phyloP scores from a whole-genome alignment of 2,888 invertebrate genomes.

The Phalera bucephala region DNA sequence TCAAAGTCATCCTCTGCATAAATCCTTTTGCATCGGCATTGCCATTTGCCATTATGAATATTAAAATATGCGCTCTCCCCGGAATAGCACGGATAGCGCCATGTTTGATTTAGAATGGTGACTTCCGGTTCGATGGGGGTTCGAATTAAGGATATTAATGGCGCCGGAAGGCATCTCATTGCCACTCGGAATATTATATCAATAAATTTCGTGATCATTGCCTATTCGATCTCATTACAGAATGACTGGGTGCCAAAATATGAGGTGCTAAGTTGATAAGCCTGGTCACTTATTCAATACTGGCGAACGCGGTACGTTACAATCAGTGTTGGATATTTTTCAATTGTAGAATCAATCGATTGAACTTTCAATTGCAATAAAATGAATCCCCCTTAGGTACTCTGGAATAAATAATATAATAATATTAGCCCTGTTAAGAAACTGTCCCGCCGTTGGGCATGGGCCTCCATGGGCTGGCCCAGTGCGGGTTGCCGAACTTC shows the following conservation, averaged over 20 bases:
- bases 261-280: slow-evolving; percentile 4
- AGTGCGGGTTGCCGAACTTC: too few relatives aligned
- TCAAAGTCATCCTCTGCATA: slow-evolving; percentile 21
- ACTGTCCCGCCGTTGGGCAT: too few relatives aligned
- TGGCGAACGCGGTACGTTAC: too few relatives aligned
- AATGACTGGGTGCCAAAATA: slow-evolving; percentile 8
- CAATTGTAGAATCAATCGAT: too few relatives aligned
- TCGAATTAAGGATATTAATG: slow-evolving; percentile 65
- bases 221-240: slow-evolving; percentile 31
- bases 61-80: slow-evolving; percentile 68
- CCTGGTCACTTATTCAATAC: too few relatives aligned
- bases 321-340: too few relatives aligned
- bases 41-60: slow-evolving; percentile 47
- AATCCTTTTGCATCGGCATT: slow-evolving; percentile 44
- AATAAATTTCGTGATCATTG: slow-evolving; percentile 56
- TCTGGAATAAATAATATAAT: too few relatives aligned
- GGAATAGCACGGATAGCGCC: slow-evolving; percentile 57
- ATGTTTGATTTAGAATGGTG: slow-evolving; percentile 77
- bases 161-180: slow-evolving; percentile 52
- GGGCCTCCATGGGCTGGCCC: too few relatives aligned
- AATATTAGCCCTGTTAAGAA: too few relatives aligned
- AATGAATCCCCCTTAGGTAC: too few relatives aligned
- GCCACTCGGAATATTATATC: slow-evolving; percentile 61
- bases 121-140: slow-evolving; percentile 65
- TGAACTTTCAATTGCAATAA: too few relatives aligned